phyloP scores from a whole-genome alignment of 2,797 vertebrate species.

The Columba guinea region DNA sequence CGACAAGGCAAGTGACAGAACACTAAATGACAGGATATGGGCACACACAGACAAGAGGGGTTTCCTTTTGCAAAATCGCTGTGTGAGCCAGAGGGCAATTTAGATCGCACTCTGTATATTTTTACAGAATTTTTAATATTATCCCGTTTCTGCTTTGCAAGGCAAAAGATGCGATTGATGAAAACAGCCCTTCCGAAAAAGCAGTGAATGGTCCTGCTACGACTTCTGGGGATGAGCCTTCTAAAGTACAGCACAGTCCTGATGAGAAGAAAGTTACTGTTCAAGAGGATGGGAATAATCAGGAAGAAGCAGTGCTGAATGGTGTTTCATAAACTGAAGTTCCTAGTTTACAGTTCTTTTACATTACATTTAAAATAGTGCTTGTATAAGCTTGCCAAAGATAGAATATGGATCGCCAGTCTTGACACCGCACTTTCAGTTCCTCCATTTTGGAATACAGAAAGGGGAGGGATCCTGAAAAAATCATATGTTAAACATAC shows the following conservation, averaged over 20 bases:
- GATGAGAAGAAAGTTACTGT: constrained; percentile 82
- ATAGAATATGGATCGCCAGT: constrained; percentile 94
- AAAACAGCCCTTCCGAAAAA: constrained; percentile 83
- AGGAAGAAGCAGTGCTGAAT: constrained; percentile 88
- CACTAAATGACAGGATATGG: neutral
- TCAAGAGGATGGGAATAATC: constrained; percentile 81
- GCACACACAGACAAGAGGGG: neutral
- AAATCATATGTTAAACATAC: constrained; percentile 85
- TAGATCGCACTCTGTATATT: accelerated
- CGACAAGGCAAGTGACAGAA: too few relatives aligned
- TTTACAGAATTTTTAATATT: neutral
- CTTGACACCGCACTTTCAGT: constrained; percentile 91
- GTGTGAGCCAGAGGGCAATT: neutral
- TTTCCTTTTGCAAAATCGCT: neutral
- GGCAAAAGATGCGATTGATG: constrained; percentile 88
- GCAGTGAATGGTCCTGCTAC: constrained; percentile 86
- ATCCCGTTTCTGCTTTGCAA: constrained; percentile 42
- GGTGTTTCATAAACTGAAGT: constrained; percentile 92
- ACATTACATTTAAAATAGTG: constrained; percentile 94
- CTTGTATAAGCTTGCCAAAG: constrained; percentile 99
- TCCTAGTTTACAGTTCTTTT: constrained; percentile 88
- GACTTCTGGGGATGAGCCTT: constrained; percentile 77
- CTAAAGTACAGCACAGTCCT: constrained; percentile 77
- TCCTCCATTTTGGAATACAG: constrained; percentile 89
- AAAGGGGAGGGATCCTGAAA: constrained; percentile 86